Base-by-base conservation (phyloP, 2,888 invertebrate species). In the Apamea sordens region DNA sequence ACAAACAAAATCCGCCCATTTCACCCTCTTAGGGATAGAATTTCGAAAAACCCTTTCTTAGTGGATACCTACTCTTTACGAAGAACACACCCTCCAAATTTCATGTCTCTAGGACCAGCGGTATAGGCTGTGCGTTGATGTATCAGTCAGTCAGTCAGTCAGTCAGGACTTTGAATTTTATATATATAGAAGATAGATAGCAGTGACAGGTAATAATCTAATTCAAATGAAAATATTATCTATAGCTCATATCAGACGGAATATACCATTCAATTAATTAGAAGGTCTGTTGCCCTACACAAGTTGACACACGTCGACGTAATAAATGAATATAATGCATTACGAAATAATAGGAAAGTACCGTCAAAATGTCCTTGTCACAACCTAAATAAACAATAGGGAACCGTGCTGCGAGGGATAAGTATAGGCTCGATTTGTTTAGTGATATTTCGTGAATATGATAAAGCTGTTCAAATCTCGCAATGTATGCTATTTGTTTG, bases 401-500 rank as follows among this genome's bases (percentile, higher is more conserved):
- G 4, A 50, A 76, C 63, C 41, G 28, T 61, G 65, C 44, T 71
- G 70, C 76, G 65, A 28, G 63, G 21, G 41, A 75, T 50, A 61
- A 24, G 36, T 36, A 78, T 71, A 63, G 71, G 32, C 63, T 70
- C 24, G 28, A 81, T 76, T 76, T 74, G 72, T 73, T 80, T 76
- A 75, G 8, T 41, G 53, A 44, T 44, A 56, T 36, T 80, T 72
- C 74, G 76, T 84, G 77, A 85, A 86, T 76, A 87, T 84, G 77
- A 89, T 84, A 86, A 86, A 90, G 79, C 73, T 74, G 84, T 86
- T 86, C 83, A 88, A 88, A 90, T 36, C 41, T 86, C 73, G 67
- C 83, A 86, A 15, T 4, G 47, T 15, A 47, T 47, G 47, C 47
- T 21, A 88, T 88, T 89, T 78, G 76, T 87, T 87, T 83, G 81